Conservation (phyloP, 1,140 invertebrate genomes). For the Drosophila neocordata region DNA sequence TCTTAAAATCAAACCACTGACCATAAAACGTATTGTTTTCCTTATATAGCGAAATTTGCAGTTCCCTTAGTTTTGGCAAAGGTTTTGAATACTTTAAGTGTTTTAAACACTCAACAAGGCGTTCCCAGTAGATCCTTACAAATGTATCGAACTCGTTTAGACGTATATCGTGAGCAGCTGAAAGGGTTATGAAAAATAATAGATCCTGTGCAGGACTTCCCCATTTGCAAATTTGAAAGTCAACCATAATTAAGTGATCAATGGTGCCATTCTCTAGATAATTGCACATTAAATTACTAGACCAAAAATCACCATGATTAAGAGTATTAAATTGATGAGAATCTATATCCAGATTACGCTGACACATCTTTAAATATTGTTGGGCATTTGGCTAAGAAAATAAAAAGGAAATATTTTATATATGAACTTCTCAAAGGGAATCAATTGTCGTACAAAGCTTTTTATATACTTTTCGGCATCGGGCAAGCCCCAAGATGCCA, state of each 20-base stretch:
- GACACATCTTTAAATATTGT: conserved; percentile 43
- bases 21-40: conserved; percentile 62
- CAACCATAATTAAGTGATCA: conserved; percentile 73
- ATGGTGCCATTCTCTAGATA: conserved; percentile 60
- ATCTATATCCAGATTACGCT: conserved; percentile 46
- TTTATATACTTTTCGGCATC: conserved; percentile 59
- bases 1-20: neutral
- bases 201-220: conserved; percentile 82
- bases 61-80: conserved; percentile 75
- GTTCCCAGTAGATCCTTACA: conserved; percentile 60
- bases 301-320: conserved; percentile 86
- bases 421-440: neutral
- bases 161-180: conserved; percentile 54
- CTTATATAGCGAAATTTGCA: conserved; percentile 69
- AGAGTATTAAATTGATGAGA: conserved; percentile 85
- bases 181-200: conserved; percentile 72
- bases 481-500: conserved; percentile 53
- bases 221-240: conserved; percentile 81
- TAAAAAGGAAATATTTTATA: neutral
- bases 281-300: conserved; percentile 82
- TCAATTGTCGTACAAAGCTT: conserved; percentile 50
- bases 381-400: conserved; percentile 42
- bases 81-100: conserved; percentile 48
- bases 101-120: conserved; percentile 56
- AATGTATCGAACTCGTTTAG: conserved; percentile 65